Evolutionary conservation across 2,888 invertebrate species (phyloP), one percentile per base, ranked within the genome.

Genomic region (Heliconius ismenius): DNA sequence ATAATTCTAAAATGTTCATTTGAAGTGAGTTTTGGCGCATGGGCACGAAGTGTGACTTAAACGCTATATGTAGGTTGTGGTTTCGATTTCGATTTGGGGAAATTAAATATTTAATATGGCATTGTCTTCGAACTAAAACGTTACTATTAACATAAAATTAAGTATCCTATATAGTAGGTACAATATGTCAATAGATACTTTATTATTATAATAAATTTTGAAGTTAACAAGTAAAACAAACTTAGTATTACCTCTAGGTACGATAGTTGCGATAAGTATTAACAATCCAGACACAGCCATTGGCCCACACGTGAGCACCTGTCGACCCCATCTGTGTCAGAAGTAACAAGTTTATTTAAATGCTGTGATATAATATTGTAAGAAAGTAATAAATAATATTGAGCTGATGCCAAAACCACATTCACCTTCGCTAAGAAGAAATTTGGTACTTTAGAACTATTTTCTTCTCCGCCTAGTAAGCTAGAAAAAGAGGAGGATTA

Each of bases 241-340:
- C 11, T 13, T 11, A 62, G 24, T 62, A 62, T 6, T 54, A 93
- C 93, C 93, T 90, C 88, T 92, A 11, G 93, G 90, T 28, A 92
- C 87, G 73, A 91, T 88, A 24, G 90, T 86, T 2, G 91, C 93
- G 58, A 90, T 81, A 4, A 91, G 65, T 3, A 89, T 88, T 11
- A 93, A 82, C 3, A 86, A 79, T 0, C 91, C 92, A 10, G 91
- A 84, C 15, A 88, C 81, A 0, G 83, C 80, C 81, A 93, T 83
- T 0, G 93, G 93, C 0, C 82, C 89, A 70, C 90, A 88, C 0
- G 91, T 90, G 3, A 93, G 84, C 60, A 87, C 84, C 76, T 93
- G 87, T 10, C 93, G 87, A 3, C 93, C 93, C 89, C 88, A 92
- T 78, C 93, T 93, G 85, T 0, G 4, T 11, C 1, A 18, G 32